Evolutionary conservation across 2,113 vertebrate genomes (phyloP), one percentile per base, ranked within the genome.

Genomic region (Gallinago jamesoni): DNA sequence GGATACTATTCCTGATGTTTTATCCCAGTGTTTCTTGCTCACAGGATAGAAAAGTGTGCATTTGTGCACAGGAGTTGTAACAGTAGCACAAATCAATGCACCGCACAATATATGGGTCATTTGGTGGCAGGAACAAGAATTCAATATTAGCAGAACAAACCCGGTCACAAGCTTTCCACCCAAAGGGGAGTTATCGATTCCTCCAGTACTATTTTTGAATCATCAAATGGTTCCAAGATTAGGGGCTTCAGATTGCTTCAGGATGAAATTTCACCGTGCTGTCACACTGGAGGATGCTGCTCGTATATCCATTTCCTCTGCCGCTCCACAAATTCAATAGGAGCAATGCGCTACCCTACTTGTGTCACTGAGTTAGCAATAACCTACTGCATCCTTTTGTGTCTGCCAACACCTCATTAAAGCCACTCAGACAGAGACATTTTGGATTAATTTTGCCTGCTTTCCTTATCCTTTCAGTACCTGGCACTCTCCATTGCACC

Each of bases 211-310:
- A 94, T 88, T 94, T 96, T 75, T 84, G 83, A 90, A 75, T 53
- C 80, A 68, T 86, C 72, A 88, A 77, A 96, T 30, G 12, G 56
- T 60, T 91, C 43, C 45, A 89, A 76, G 87, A 83, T 93, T 47
- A 96, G 70, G 77, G 60, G 56, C 60, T 92, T 96, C 64, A 63
- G 60, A 53, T 74, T 78, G 60, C 80, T 84, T 63, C 33, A 64
- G 90, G 94, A 93, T 96, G 94, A 90, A 93, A 96, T 94, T 96
- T 95, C 96, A 94, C 72, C 7, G 0, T 89, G 86, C 79, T 74
- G 92, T 78, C 93, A 86, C 88, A 60, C 68, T 78, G 79, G 83
- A 88, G 79, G 88, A 93, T 74, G 64, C 68, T 72, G 56, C 31
- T 92, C 2, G 0, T 55, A 13, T 39, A 88, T 60, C 60, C 2